These are phyloP conservation scores for Ceratotherium simum DNA, from an alignment of 2,113 vertebrate species.

Conservation along the genomic window DNA sequence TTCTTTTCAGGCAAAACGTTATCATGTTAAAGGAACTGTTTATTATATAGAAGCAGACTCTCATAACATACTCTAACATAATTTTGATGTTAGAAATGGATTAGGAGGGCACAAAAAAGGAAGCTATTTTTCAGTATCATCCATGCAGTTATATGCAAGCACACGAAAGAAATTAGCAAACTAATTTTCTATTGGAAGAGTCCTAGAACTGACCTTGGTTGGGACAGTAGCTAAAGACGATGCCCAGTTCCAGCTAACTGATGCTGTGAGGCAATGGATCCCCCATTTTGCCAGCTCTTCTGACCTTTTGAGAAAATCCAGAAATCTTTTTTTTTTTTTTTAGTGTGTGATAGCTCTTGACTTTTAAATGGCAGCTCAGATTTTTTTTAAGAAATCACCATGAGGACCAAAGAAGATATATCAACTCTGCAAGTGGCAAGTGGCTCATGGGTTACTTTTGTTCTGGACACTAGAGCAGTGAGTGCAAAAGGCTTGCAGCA, in stretches of 20 bases:
- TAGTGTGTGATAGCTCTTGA: not conserved
- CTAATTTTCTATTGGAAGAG: not conserved
- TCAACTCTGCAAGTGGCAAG: not conserved
- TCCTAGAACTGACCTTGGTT: not conserved
- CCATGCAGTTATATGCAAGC: not conserved
- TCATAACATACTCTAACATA: not conserved
- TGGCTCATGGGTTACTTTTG: not conserved
- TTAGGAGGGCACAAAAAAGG: not conserved
- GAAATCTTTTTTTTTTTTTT: not conserved
- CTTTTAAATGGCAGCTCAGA: not conserved
- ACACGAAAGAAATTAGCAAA: not conserved
- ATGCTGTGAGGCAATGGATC: not conserved
- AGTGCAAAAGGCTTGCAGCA: not conserved
- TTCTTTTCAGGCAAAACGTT: not conserved
- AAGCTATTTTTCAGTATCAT: not conserved
- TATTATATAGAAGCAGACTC: not conserved
- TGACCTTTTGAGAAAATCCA: not conserved
- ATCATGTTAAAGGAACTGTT: not conserved
- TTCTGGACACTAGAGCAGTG: not conserved
- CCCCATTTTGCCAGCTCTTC: not conserved
- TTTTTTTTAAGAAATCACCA: not conserved
- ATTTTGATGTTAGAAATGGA: not conserved
- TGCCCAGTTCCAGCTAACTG: not conserved
- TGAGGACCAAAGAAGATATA: not conserved
- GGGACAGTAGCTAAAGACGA: not conserved